Conservation (phyloP, 2,113 vertebrate genomes). For the Chaetodon trifascialis region DNA sequence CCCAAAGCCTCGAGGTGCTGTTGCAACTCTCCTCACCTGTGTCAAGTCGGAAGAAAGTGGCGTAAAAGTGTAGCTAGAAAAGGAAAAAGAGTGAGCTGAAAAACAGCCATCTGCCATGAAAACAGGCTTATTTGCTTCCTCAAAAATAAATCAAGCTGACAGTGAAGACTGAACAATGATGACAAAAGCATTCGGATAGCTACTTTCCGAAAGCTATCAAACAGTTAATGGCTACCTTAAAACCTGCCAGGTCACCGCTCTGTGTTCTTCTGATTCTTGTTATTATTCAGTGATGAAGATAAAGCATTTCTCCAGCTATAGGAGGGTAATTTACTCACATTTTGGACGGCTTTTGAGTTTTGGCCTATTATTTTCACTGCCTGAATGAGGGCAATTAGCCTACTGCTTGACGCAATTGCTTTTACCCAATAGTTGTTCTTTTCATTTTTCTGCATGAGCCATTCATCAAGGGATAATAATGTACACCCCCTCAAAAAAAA, state of each 20-base stretch:
- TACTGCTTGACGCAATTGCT: conserved; percentile 43
- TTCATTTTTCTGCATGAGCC: conserved; percentile 11
- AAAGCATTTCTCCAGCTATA: conserved; percentile 29
- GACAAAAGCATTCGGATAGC: conserved; percentile 47
- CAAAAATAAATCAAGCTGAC: conserved; percentile 42
- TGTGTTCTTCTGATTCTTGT: conserved; percentile 28
- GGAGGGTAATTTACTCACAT: conserved; percentile 48
- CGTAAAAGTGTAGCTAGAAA: conserved; percentile 8
- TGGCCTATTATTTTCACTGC: conserved; percentile 43
- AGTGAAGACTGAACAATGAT: conserved; percentile 41
- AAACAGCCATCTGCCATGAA: conserved; percentile 32
- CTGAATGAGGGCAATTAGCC: conserved; percentile 50
- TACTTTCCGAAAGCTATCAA: conserved; percentile 29
- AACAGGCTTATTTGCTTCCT: conserved; percentile 33
- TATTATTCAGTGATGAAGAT: conserved; percentile 40
- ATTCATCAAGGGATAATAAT: conserved; percentile 15
- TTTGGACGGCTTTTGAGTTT: conserved; percentile 36
- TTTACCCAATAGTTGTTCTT: conserved; percentile 46
- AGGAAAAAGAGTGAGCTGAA: neutral
- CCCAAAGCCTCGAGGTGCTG: conserved; percentile 16
- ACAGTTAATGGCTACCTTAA: conserved; percentile 41
- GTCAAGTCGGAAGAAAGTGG: conserved; percentile 9
- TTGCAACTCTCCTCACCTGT: conserved; percentile 28
- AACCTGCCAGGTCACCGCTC: conserved; percentile 53
- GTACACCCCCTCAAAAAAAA: neutral